Percentiles rank a stretch among this genome's conserved stretches.
Conservation (phyloP, 2,797 vertebrate genomes). For the Channa striata region DNA sequence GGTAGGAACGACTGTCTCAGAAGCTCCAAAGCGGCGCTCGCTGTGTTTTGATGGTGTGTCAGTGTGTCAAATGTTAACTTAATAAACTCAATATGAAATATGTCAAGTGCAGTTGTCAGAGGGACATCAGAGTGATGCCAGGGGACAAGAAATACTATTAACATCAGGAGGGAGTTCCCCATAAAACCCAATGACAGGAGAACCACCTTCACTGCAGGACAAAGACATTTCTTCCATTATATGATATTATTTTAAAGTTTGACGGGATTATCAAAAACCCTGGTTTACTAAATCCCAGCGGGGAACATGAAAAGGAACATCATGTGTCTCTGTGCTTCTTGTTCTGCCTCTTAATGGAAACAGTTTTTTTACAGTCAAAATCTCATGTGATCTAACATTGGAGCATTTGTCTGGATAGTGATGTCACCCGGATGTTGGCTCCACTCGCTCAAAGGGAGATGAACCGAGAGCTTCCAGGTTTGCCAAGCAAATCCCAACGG, state of each 20-base stretch:
- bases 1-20: no score
- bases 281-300: not conserved
- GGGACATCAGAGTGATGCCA: not conserved
- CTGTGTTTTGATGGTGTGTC: no score
- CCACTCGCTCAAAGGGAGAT: not conserved
- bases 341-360: constrained; percentile 35
- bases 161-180: no score
- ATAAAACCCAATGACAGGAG: no score
- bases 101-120: no score
- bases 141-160: not conserved
- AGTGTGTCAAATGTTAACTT: no score
- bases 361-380: constrained; percentile 40
- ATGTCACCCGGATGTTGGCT: constrained; percentile 34
- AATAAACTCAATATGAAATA: no score
- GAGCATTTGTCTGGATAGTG: constrained; percentile 46
- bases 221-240: no score
- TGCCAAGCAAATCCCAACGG: constrained; percentile 20
- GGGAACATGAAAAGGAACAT: not conserved
- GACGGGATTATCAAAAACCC: not conserved
- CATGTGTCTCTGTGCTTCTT: no score
- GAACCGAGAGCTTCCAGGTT: constrained; percentile 44
- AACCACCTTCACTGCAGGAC: no score
- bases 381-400: constrained; percentile 11
- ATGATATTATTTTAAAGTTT: not conserved
- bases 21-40: no score